Base-by-base conservation (phyloP, 2,113 vertebrate genomes). In the Alaudala cheleensis region DNA sequence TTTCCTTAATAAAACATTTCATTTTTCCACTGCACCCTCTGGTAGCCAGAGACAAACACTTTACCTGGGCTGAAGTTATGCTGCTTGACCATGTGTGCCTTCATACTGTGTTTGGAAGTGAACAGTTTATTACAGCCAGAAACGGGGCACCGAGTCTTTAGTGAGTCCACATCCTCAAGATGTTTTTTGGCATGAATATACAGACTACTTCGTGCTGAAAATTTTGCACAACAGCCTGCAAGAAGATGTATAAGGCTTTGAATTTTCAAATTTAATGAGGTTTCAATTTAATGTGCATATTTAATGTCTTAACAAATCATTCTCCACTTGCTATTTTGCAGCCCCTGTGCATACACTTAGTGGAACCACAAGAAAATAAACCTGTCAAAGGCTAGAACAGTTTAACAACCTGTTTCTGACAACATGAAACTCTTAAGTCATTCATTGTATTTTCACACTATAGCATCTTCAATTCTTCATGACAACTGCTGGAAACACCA, bases 141-240 rank as follows among this genome's bases (percentile, higher is more conserved):
- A 58, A 99, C 97, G 1, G 99, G 99, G 64, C 99, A 99, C 49
- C 98, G 98, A n/a, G 98, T 98, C 82, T 99, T 98, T 19, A 99
- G 96, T 2, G 98, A 96, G 42, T 98, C 98, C 82, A 97, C 98
- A 16, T 99, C 99, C 95, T 99, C 98, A 66, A 99, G 98, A 73
- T 99, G 99, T 87, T 99, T 99, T 97, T 99, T 99, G 45, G 99
- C 99, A 95, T 99, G 99, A 81, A 99, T 99, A 96, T 99, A 99
- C 18, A 99, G 96, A 92, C 99, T 99, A 96, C 99, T 99, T 57
- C 99, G 98, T 15, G 99, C 99, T 12, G 99, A 99, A 97, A 99
- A 99, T 88, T 98, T 98, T n/a, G 99, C 99, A 80, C 98, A 98
- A 93, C 99, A 99, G 61, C 99, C 99, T 99, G 92, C 24, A 97